Evolutionary conservation across 2,113 vertebrate genomes (phyloP).

Genomic region (Pachycephala philippinensis): DNA sequence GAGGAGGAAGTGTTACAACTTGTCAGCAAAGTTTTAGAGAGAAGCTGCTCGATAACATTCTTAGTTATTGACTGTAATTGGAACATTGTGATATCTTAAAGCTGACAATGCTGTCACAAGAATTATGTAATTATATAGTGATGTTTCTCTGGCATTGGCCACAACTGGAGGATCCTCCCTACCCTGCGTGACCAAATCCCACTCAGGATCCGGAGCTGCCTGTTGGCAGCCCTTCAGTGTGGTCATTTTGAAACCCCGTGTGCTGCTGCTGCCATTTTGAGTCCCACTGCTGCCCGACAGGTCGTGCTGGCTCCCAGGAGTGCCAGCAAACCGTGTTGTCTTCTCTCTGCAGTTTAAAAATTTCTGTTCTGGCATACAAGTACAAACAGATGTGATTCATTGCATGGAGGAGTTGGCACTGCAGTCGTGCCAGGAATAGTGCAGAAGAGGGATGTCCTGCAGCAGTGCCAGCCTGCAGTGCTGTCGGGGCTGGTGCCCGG

Average conservation of each 20-base stretch:
- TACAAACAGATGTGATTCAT: constrained; percentile 19
- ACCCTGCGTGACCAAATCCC: neutral
- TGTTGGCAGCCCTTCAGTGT: neutral
- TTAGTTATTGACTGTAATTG: neutral
- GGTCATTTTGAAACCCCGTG: neutral
- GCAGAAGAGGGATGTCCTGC: neutral
- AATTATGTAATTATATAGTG: neutral
- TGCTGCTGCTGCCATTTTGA: neutral
- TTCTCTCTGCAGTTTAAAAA: neutral
- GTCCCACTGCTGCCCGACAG: neutral
- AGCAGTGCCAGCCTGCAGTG: neutral
- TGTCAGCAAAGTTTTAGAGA: neutral
- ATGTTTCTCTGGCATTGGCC: neutral
- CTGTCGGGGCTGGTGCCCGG: neutral
- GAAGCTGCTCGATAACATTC: neutral
- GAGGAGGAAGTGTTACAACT: neutral
- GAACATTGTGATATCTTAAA: neutral
- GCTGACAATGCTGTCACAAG: neutral
- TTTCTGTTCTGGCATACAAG: neutral
- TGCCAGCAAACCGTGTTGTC: neutral
- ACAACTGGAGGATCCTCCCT: neutral
- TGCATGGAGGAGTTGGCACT: neutral
- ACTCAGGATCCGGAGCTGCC: neutral
- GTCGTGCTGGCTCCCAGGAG: neutral
- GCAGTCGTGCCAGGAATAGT: neutral